Base-by-base conservation (phyloP, 1,140 invertebrate genomes). In the Druon quercuslanigerum region DNA sequence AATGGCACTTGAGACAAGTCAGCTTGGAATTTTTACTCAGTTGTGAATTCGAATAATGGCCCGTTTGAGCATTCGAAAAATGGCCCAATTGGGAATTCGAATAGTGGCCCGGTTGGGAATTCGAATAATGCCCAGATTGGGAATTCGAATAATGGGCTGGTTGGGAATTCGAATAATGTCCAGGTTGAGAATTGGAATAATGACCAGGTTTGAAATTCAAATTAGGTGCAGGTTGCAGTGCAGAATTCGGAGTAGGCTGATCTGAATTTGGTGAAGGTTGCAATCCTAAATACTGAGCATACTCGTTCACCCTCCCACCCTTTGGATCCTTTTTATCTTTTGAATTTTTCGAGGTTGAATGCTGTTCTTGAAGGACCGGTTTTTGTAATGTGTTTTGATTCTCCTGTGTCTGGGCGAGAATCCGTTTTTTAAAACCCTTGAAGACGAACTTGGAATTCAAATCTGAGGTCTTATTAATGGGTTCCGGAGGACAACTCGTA, bases 241-340 rank as follows among this genome's bases (percentile, higher is more conserved):
- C 13, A 12, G 60, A 70, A 72, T 50, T 71, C 1, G 51, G 20
- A 51, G 70, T 19, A 8, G 72, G 56, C 33, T 75, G 60, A 13
- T 66, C 60, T 1, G n/a, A 79, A 51, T 75, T 79, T 12, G 94
- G 93, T 20, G 90, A 85, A 9, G 92, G 92, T 81, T 94, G 93
- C n/a, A 95, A 86, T n/a, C 95, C 94, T 71, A 95, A 87, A 88
- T 94, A 95, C 84, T 95, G 94, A 46, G 94, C 93, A 89, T 95
- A 95, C 84, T 95, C 94, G 12, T 91, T 87, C 75, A 93, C 90
- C 82, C 92, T 92, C 9, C 89, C 89, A 33, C 87, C 84, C 70
- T 88, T 89, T 1, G 72, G 56, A 16, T 89, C 85, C 50, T 76
- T 83, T 76, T 82, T 87, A 3, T 84, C 80, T 52, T 87, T 87